Evolutionary conservation across 2,113 vertebrate species (phyloP), one percentile per base, ranked within the genome.

Genomic region (Tonatia bakeri): DNA sequence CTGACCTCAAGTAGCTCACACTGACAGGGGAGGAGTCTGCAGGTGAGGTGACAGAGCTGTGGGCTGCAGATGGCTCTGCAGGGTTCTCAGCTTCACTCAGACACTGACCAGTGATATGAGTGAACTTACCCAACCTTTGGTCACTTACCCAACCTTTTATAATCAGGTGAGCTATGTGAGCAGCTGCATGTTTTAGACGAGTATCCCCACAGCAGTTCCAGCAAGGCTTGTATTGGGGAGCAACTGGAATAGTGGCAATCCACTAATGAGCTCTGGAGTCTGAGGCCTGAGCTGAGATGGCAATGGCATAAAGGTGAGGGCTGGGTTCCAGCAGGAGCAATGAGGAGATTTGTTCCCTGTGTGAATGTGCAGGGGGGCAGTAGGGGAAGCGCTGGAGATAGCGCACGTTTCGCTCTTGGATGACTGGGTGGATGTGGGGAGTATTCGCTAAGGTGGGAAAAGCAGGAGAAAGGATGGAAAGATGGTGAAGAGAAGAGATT

Each of bases 261-360:
- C 1, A 1, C 4, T 15, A 40, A 28, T 33, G 20, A 84, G 8
- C n/a, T 54, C 64, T 36, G 20, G 7, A 0, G 0, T 36, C 28
- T 20, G 4, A 7, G 43, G 24, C 80, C n/a, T 31, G 40, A 20
- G n/a, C 4, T 15, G 17, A 47, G 26, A n/a, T 7, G 67, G 9
- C 11, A 2, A 2, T 0, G 7, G 3, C 28, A 3, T 38, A 38
- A 15, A 50, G 13, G 4, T 1, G 24, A 50, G 14, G 12, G 22
- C 0, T 20, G 47, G 5, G 9, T 19, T 38, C 24, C 14, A 1
- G 14, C n/a, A 12, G 31, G n/a, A 69, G 50, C 12, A 11, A 0
- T 2, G 56, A 31, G 14, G 16, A 45, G n/a, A 14, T 9, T 7
- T 5, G 36, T 7, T 61, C 33, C 13, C 31, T 13, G 7, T 45